A percentile compares a stretch with the other conserved stretches of the same genome.
Evolutionary conservation across 2,113 vertebrate genomes (phyloP).

Genomic region (Neogale vison): DNA sequence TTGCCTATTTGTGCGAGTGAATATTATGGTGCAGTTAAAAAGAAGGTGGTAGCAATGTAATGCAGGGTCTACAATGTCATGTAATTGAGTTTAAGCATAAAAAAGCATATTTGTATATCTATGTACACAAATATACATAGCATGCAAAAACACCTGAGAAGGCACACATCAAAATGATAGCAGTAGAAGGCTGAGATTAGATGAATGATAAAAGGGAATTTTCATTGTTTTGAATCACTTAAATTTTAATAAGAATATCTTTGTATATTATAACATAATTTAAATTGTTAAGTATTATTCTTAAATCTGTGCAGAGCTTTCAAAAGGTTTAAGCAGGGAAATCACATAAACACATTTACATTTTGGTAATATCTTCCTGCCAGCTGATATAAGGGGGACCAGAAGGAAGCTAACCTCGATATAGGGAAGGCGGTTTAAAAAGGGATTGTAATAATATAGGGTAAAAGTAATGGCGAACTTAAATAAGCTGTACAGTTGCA

Average conservation of each 20-base stretch:
- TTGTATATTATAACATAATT: not conserved
- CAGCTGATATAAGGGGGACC: not conserved
- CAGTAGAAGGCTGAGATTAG: not conserved
- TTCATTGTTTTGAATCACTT: conserved; percentile 14
- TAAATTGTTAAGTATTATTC: conserved; percentile 12
- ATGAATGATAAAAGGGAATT: not conserved
- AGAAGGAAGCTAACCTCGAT: not conserved
- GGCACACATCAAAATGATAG: not conserved
- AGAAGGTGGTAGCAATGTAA: not conserved
- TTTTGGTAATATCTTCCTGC: not conserved
- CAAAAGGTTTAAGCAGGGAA: not conserved
- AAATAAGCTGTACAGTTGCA: not conserved
- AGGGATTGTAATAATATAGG: not conserved
- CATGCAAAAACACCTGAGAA: not conserved
- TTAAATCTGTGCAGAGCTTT: not conserved
- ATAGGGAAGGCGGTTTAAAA: not conserved
- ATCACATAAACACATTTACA: not conserved
- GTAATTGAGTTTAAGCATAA: conserved; percentile 7
- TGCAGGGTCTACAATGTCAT: not conserved
- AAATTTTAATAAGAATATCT: conserved; percentile 40
- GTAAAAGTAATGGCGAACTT: not conserved
- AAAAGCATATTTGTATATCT: not conserved
- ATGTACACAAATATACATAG: not conserved
- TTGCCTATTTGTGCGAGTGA: not conserved
- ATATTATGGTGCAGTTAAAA: not conserved